Base-by-base conservation (phyloP, 2,113 vertebrate species). In the Triplophysa siluroides region DNA sequence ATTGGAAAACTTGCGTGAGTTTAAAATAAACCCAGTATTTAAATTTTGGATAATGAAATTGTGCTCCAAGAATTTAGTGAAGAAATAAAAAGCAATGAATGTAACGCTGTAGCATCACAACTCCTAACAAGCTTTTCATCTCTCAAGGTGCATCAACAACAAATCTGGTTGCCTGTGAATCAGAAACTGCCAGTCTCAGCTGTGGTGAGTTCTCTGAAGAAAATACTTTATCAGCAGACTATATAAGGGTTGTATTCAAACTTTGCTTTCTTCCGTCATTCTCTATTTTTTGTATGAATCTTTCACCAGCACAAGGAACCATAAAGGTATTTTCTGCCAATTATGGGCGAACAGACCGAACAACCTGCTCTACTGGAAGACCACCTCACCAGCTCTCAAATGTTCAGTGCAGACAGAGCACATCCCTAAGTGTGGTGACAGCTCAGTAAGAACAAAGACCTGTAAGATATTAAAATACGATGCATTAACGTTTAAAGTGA, bases 271-370 rank as follows among this genome's bases (percentile, higher is more conserved):
- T 3, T 54, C 33, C 26, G 0, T 29, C 26, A 29, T 2, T 2
- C 26, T 29, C 26, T 29, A 29, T 29, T 29, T 29, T 29, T 29
- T 29, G 14, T 4, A 29, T 29, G 29, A 29, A 29, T 38, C 8
- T 38, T 38, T 38, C 26, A 33, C 4, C 29, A 38, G 80, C 52
- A 33, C 61, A 38, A 13, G 66, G 73, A 33, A 33, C 24, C 58
- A 70, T 70, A 23, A 74, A 75, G 29, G 29, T 71, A 8, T 10
- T 58, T 50, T 45, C 26, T 13, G 71, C 81, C 16, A 83, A 63
- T 52, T 76, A 83, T 38, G 66, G 78, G 19, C 47, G 47, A n/a
- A 80, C 56, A 0, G 24, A 79, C 43, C 12, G 18, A 8, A 41
- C 2, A 9, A 76, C 72, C 2, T 80, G 68, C 38, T 70, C 71